Conservation (phyloP, 2,113 vertebrate species). For the Orycteropus afer region DNA sequence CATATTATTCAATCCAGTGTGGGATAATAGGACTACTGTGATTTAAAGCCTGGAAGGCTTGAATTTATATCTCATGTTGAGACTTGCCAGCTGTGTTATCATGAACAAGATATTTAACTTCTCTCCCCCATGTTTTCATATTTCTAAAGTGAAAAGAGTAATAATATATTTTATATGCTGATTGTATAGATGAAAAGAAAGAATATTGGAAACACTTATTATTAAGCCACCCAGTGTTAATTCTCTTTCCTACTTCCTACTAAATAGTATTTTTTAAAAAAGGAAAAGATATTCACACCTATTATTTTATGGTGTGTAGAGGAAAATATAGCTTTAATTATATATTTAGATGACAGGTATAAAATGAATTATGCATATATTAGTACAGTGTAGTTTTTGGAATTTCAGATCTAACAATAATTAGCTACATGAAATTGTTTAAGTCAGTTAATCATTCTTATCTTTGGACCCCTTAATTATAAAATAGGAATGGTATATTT, state of each 20-base stretch:
- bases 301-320: conserved; percentile 30
- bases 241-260: background rate
- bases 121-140: background rate
- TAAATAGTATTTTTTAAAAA: background rate
- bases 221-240: background rate
- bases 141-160: background rate
- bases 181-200: background rate
- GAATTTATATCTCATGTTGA: background rate
- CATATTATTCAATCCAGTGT: background rate
- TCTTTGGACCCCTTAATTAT: background rate
- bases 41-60: background rate
- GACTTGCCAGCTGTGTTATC: background rate
- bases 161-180: background rate
- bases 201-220: background rate
- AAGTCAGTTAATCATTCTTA: background rate
- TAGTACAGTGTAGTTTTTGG: background rate
- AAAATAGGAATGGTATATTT: background rate
- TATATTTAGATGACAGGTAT: conserved; percentile 4
- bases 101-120: background rate
- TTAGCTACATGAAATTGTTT: background rate
- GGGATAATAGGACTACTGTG: background rate
- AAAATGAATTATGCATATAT: background rate
- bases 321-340: conserved; percentile 36
- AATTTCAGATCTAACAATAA: background rate
- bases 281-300: background rate